Conservation (phyloP, 2,113 vertebrate genomes). For the Onychostoma macrolepis region DNA sequence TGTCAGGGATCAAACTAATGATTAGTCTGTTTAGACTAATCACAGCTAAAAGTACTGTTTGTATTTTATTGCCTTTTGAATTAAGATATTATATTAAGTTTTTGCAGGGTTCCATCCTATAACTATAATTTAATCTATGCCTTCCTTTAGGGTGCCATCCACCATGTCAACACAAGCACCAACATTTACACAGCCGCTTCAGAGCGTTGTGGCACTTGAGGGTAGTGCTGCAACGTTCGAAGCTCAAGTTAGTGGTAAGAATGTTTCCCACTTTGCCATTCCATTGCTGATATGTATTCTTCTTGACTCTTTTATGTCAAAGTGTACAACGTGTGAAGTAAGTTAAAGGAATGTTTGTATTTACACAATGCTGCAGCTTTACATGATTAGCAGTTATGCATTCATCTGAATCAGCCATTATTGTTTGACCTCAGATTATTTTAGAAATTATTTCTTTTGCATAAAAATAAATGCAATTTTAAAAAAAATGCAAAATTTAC, state of each 20-base stretch:
- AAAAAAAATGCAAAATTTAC: too few species aligned
- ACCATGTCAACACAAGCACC: conserved; percentile 94
- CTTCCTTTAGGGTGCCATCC: conserved; percentile 84
- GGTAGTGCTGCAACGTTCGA: conserved; percentile 99
- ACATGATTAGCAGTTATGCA: neutral
- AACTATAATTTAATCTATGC: conserved; percentile 29
- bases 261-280: neutral
- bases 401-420: neutral
- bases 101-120: neutral
- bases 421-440: too few species aligned
- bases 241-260: conserved; percentile 98
- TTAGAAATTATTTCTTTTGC: too few species aligned
- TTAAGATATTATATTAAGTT: neutral
- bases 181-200: conserved; percentile 93
- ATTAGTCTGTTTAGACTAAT: conserved; percentile 30
- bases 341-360: neutral
- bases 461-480: too few species aligned
- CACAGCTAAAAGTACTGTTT: conserved; percentile 46
- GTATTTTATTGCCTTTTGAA: neutral
- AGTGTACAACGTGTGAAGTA: neutral
- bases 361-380: neutral
- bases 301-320: neutral
- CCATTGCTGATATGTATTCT: neutral
- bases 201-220: conserved; percentile 99
- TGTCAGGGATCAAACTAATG: conserved; percentile 40